phyloP scores from a whole-genome alignment of 2,797 vertebrate genomes.

The Bryconaethiops microstoma region DNA sequence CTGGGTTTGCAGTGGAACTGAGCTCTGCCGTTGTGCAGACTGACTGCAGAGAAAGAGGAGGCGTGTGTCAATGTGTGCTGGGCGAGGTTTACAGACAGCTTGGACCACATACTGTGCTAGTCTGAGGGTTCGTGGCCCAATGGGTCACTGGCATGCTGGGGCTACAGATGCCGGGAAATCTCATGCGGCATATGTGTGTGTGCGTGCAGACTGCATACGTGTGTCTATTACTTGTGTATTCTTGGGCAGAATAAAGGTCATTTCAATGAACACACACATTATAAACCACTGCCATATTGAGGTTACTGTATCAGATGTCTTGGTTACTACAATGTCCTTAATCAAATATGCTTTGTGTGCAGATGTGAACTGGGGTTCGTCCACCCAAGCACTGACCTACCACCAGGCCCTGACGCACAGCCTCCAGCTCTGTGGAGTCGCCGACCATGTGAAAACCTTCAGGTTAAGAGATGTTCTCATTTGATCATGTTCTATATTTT shows the following conservation, averaged over 20 bases:
- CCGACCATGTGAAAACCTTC: constrained; percentile 98
- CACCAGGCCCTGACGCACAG: constrained; percentile 93
- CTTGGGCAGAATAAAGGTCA: constrained; percentile 8
- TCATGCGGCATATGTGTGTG: constrained; percentile 50
- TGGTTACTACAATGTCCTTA: not conserved
- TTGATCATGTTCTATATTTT: not conserved
- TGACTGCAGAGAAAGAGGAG: not conserved
- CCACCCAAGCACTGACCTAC: constrained; percentile 97
- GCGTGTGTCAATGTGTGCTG: not conserved
- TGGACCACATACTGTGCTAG: constrained; percentile 25
- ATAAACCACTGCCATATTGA: not conserved
- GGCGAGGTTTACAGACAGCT: not conserved
- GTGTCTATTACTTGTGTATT: constrained; percentile 53
- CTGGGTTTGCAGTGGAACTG: constrained; percentile 10
- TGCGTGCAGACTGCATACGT: constrained; percentile 55
- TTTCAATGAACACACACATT: constrained; percentile 4
- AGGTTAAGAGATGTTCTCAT: constrained; percentile 75
- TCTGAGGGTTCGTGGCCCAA: constrained; percentile 26
- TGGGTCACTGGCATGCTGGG: constrained; percentile 36
- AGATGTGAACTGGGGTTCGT: constrained; percentile 99
- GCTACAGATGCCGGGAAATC: constrained; percentile 43
- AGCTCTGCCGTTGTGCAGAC: not conserved
- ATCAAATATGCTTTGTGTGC: constrained; percentile 50
- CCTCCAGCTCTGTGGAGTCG: constrained; percentile 91
- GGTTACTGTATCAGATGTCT: constrained; percentile 12